These are phyloP conservation scores for Alcis repandata DNA, from an alignment of 2,888 invertebrate genomes.

Conservation along the genomic window DNA sequence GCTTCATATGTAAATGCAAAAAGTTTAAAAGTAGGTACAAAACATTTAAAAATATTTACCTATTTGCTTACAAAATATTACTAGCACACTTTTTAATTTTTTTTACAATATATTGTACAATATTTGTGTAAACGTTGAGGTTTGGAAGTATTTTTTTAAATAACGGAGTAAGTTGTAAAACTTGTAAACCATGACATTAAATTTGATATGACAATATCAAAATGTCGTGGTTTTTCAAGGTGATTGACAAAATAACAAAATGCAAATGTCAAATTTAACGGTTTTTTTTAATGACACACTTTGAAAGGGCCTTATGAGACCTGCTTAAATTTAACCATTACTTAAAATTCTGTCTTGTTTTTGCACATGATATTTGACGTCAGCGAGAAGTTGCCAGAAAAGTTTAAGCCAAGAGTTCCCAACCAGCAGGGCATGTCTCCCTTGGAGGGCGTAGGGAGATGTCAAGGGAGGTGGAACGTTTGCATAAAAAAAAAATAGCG, in stretches of 20 bases:
- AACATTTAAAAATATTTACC: background rate
- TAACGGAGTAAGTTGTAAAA: background rate
- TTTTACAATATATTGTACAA: conserved; percentile 2
- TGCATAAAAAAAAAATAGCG: too few relatives aligned
- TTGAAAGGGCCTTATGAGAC: too few relatives aligned
- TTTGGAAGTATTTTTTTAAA: background rate
- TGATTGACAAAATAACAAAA: background rate
- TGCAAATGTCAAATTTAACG: background rate
- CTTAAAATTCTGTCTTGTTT: too few relatives aligned
- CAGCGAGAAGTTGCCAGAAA: too few relatives aligned
- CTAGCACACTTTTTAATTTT: background rate
- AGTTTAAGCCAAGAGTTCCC: too few relatives aligned
- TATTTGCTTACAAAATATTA: background rate
- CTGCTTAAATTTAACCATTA: too few relatives aligned
- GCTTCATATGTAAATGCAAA: background rate
- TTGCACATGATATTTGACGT: too few relatives aligned
- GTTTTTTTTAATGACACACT: background rate
- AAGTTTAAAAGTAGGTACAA: background rate
- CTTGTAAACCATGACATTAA: background rate
- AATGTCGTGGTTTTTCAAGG: too few relatives aligned
- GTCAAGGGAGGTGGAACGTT: too few relatives aligned
- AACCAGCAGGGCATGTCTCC: too few relatives aligned
- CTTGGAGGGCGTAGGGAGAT: too few relatives aligned
- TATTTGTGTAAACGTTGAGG: background rate
- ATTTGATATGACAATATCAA: background rate